These are phyloP conservation scores for Oreochromis aureus DNA, from an alignment of 2,113 vertebrate species.

Conservation along the genomic window DNA sequence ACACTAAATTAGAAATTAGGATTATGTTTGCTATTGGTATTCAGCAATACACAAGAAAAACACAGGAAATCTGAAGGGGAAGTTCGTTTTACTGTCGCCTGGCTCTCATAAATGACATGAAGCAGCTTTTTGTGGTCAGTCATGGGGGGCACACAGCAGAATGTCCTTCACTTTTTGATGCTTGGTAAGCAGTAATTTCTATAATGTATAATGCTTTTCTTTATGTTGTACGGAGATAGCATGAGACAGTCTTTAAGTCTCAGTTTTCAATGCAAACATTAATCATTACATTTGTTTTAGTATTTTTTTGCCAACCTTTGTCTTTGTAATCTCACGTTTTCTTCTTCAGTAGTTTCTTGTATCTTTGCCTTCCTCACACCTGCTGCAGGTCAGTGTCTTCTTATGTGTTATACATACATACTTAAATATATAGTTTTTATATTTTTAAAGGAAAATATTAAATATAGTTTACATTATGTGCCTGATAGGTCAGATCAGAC, in stretches of 20 bases:
- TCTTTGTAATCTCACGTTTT: rapidly evolving
- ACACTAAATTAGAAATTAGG: background rate
- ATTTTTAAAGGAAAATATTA: background rate
- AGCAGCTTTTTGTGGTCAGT: background rate
- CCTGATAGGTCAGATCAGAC: background rate
- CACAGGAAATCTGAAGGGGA: background rate
- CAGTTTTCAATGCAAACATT: background rate
- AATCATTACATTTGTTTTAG: background rate
- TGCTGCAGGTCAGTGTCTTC: background rate
- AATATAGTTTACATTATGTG: background rate
- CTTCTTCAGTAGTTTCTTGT: background rate
- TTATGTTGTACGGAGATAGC: background rate
- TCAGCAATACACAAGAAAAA: background rate
- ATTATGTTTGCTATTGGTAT: background rate
- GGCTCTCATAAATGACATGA: background rate
- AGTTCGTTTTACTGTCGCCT: rapidly evolving
- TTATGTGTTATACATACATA: rapidly evolving
- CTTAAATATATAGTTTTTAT: background rate
- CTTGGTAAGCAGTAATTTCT: rapidly evolving
- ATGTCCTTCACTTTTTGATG: background rate
- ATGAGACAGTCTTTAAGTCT: background rate
- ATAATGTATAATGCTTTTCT: background rate
- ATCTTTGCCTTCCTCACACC: background rate
- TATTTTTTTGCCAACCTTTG: background rate
- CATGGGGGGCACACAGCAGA: background rate